Conservation (phyloP, 2,888 invertebrate species). For the Agonum fuliginosum region DNA sequence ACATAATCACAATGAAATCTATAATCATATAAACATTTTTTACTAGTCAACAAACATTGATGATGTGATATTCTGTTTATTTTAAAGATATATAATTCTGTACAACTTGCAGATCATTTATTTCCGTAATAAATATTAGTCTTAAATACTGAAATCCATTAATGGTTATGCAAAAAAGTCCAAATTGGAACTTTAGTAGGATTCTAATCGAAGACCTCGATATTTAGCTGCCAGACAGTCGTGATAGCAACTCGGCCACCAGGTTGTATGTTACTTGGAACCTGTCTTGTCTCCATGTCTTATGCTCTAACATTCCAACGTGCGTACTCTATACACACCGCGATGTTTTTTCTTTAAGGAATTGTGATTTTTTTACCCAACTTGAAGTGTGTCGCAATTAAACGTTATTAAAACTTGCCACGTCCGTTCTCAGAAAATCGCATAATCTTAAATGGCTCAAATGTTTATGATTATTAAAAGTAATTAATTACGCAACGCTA, state of each 20-base stretch:
- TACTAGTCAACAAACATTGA: no score
- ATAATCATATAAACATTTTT: no score
- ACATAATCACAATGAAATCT: no score
- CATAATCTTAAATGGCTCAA: neutral
- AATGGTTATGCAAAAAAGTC: neutral
- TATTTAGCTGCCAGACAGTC: slow-evolving; percentile 18
- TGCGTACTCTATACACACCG: neutral
- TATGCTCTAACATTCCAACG: slow-evolving; percentile 38
- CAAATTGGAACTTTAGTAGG: slow-evolving; percentile 21
- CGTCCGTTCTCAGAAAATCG: neutral
- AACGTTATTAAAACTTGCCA: slow-evolving; percentile 30
- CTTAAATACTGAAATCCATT: neutral
- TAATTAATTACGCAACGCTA: slow-evolving; percentile 18
- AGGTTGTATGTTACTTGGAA: slow-evolving; percentile 25
- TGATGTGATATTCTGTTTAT: no score
- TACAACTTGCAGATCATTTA: no score
- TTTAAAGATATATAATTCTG: no score
- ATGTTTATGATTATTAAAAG: slow-evolving; percentile 20
- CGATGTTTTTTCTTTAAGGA: slow-evolving; percentile 39
- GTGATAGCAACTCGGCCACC: slow-evolving; percentile 35
- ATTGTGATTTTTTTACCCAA: slow-evolving; percentile 40
- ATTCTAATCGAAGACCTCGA: slow-evolving; percentile 48
- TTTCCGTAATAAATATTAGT: no score
- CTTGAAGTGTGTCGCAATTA: slow-evolving; percentile 54
- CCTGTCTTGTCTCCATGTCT: slow-evolving; percentile 42